These are phyloP conservation scores for Orthonyx spaldingii DNA, from an alignment of 2,113 vertebrate species.

Conservation along the genomic window DNA sequence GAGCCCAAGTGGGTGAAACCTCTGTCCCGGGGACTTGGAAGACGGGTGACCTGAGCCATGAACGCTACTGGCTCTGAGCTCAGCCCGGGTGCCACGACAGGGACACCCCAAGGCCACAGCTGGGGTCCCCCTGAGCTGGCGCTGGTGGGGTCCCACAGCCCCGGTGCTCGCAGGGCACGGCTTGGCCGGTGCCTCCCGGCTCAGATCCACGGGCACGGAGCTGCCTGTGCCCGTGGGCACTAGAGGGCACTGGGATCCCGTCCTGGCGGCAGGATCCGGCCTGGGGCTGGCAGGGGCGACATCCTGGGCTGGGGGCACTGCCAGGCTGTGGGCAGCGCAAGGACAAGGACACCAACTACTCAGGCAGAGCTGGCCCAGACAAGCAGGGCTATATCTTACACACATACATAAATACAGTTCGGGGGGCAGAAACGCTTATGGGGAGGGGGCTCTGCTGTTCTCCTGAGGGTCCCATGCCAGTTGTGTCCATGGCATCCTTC, in stretches of 20 bases:
- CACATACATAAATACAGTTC: constrained; percentile 52
- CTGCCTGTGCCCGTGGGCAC: neutral
- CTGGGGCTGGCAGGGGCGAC: neutral
- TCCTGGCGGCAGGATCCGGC: neutral
- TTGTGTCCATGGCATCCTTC: rapidly evolving
- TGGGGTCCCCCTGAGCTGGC: neutral
- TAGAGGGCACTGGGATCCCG: neutral
- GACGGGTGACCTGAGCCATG: rapidly evolving
- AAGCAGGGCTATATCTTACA: constrained; percentile 7
- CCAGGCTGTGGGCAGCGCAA: neutral
- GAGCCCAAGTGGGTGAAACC: rapidly evolving
- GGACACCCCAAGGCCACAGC: rapidly evolving
- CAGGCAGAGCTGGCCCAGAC: neutral
- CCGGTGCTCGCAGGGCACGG: rapidly evolving
- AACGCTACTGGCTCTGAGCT: neutral
- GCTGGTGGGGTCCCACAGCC: neutral
- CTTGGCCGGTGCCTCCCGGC: neutral
- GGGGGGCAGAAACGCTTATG: rapidly evolving
- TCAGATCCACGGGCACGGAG: rapidly evolving
- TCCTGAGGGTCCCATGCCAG: rapidly evolving
- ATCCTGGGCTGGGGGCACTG: neutral
- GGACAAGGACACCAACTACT: neutral
- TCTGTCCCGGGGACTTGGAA: rapidly evolving
- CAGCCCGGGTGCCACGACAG: rapidly evolving
- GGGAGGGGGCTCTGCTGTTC: neutral